Conservation (phyloP, 2,888 invertebrate species). For the Rhorus exstirpatorius region DNA sequence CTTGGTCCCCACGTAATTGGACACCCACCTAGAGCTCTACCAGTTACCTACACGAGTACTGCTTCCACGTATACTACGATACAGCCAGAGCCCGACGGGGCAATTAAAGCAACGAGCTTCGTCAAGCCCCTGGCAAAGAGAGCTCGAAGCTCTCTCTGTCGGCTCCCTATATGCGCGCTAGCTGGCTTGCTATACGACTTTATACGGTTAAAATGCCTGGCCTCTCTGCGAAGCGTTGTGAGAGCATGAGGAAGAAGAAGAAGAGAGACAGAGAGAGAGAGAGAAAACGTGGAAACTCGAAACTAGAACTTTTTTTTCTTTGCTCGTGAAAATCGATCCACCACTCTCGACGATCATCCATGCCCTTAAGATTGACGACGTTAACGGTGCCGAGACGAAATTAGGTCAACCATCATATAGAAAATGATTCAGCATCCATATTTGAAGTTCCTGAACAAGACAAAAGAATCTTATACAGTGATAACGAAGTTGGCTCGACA, state of each 20-base stretch:
- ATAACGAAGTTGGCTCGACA: no score
- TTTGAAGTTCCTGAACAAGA: no score
- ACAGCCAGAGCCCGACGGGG: slow-evolving; percentile 59
- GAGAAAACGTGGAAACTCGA: slow-evolving; percentile 27
- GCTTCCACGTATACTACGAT: slow-evolving; percentile 48
- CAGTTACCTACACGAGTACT: slow-evolving; percentile 54
- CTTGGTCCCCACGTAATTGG: slow-evolving; percentile 69
- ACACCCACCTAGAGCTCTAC: slow-evolving; percentile 66
- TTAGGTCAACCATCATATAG: slow-evolving; percentile 29
- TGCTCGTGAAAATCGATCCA: slow-evolving; percentile 53
- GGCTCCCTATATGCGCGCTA: background rate
- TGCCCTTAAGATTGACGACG: slow-evolving; percentile 36
- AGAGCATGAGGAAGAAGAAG: background rate
- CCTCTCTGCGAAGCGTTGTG: background rate
- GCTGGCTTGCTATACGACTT: slow-evolving; percentile 38
- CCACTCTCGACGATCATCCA: slow-evolving; percentile 50
- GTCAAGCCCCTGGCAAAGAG: slow-evolving; percentile 66
- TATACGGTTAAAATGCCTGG: slow-evolving; percentile 25
- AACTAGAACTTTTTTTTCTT: slow-evolving; percentile 44
- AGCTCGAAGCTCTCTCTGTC: slow-evolving; percentile 38
- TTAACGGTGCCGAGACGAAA: slow-evolving; percentile 42
- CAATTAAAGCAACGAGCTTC: slow-evolving; percentile 70
- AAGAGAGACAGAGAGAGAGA: background rate
- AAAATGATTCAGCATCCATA: no score
- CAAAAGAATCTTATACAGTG: no score